Evolutionary conservation across 2,113 vertebrate genomes (phyloP), one percentile per base, ranked within the genome.

Genomic region (Arizona elegans): DNA sequence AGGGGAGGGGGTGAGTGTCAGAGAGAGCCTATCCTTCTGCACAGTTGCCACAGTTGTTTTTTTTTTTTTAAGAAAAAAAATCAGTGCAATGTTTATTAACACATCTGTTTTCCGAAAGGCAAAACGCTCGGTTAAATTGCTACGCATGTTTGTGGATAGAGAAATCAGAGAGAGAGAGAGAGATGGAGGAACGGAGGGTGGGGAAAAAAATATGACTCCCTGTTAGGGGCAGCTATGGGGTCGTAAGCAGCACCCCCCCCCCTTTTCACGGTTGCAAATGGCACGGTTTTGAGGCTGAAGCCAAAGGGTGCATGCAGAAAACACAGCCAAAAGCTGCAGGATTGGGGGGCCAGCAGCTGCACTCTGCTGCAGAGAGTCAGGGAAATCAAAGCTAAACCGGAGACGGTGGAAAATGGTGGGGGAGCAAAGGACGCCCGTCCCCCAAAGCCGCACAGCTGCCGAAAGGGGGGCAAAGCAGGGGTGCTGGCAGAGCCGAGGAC

Each of bases 201-300:
- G 3, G 1, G 1, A 29, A 15, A 33, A 3, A 10, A 38, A 38
- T 38, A 38, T 38, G 38, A 38, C 38, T 38, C 38, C 38, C 38
- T 93, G 55, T 75, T 56, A 55, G 94, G 91, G 94, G 50, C 9
- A 21, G 38, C 59, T 53, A 93, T 81, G 88, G 92, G 93, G 38
- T 91, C 93, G 93, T 92, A 95, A 90, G 93, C 75, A 94, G 90
- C n/a, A n/a, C n/a, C 93, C 94, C 93, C 38, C 92, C 47, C 92
- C 94, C 92, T n/a, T 1, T 5, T 4, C 93, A n/a, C 93, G 93
- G 86, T 94, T 93, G 92, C 13, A 88, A 95, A 91, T 92, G 95
- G 95, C 93, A 94, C 94, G 94, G 93, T 93, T 91, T 88, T 90
- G 53, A 21, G 62, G 86, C 21, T 53, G 91, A 52, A 56, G 53